Conservation (phyloP, 2,797 vertebrate species). For the Enteromius afrohamiltoni region DNA sequence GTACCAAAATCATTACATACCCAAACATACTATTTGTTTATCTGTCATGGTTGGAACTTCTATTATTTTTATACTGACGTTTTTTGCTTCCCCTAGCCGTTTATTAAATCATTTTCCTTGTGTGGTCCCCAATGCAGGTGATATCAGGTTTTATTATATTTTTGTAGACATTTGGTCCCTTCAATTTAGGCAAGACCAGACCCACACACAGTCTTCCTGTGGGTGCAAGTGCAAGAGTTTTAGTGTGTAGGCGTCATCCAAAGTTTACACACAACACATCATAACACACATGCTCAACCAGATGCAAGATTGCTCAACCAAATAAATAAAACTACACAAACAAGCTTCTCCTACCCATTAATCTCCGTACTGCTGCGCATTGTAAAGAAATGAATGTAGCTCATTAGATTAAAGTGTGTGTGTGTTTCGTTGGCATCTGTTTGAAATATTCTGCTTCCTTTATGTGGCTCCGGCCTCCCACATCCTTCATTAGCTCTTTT, state of each 20-base stretch:
- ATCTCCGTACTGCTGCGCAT: slow-evolving; percentile 1
- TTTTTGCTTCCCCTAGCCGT: neutral
- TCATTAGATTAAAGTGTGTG: slow-evolving; percentile 8
- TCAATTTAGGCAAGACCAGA: slow-evolving; percentile 23
- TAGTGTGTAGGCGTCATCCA: slow-evolving; percentile 12
- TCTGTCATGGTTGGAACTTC: neutral
- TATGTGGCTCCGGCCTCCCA: slow-evolving; percentile 41
- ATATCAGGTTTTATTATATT: slow-evolving; percentile 25
- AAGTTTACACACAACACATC: slow-evolving; percentile 33
- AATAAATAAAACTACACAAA: slow-evolving; percentile 28
- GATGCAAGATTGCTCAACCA: slow-evolving; percentile 9
- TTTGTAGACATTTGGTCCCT: neutral
- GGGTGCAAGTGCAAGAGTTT: neutral
- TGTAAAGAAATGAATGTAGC: slow-evolving; percentile 3
- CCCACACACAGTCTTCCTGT: slow-evolving; percentile 27
- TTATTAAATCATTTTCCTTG: slow-evolving; percentile 2
- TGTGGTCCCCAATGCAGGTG: neutral
- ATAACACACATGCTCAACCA: slow-evolving; percentile 18
- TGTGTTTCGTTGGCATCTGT: slow-evolving; percentile 9
- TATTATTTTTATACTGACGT: neutral
- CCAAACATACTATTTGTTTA: neutral
- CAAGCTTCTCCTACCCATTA: neutral
- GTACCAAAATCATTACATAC: neutral
- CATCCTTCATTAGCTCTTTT: slow-evolving; percentile 42
- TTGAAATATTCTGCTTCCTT: slow-evolving; percentile 29